A percentile compares a stretch with the other conserved stretches of the same genome.
phyloP scores from a whole-genome alignment of 2,797 vertebrate genomes.

The Potorous gilbertii region DNA sequence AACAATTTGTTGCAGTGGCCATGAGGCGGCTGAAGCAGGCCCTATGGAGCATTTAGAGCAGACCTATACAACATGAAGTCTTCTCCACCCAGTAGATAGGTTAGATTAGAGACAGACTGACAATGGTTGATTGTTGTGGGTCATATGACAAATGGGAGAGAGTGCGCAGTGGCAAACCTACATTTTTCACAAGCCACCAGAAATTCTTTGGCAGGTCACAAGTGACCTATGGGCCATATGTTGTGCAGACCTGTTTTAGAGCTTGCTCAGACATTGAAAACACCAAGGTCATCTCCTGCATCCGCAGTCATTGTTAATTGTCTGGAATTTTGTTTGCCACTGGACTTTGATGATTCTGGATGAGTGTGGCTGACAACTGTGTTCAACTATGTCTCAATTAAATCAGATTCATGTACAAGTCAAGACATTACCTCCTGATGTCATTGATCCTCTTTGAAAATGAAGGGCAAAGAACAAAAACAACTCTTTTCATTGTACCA shows the following conservation, averaged over 20 bases:
- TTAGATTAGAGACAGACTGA: no score
- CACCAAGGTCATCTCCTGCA: not conserved
- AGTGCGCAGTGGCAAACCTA: no score
- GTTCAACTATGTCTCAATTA: not conserved
- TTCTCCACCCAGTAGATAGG: no score
- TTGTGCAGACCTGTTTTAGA: not conserved
- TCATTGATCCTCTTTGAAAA: not conserved
- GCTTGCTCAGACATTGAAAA: not conserved
- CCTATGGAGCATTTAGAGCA: not conserved
- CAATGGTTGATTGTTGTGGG: no score
- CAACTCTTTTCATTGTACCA: not conserved
- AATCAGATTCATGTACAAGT: not conserved
- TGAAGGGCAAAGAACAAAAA: not conserved
- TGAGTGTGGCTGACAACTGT: not conserved
- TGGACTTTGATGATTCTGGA: not conserved
- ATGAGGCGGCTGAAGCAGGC: not conserved
- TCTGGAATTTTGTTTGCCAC: not conserved
- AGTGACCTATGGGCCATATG: no score
- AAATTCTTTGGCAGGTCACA: no score
- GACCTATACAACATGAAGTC: no score
- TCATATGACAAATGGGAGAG: no score
- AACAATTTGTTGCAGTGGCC: not conserved
- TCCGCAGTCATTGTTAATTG: not conserved
- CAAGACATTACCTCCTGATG: not conserved
- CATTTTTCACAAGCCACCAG: no score